Base-by-base conservation (phyloP, 1,140 invertebrate species). In the Drosophila orena region DNA sequence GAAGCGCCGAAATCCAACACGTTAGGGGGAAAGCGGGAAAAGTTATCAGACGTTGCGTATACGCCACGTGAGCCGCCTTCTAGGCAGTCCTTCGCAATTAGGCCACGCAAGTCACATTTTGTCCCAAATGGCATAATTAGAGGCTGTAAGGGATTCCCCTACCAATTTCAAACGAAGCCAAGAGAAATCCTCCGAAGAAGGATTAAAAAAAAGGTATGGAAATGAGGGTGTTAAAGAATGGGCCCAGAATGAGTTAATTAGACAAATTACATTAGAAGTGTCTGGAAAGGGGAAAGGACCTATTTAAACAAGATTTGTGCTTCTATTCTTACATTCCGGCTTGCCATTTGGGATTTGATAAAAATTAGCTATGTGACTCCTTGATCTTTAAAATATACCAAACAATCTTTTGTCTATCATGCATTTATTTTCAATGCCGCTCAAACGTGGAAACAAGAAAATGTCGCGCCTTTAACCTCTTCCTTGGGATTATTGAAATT, bases 191-290 rank as follows among this genome's bases (percentile, higher is more conserved):
- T 22, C 7, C 8, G 8, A 14, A 49, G 40, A 30, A 14, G 17
- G 11, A 24, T 14, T 2, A 56, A 5, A 11, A 10, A 35, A 56
- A n/a, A 0, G 17, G 7, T 27, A 58, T 6, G 14, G 22, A 22
- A 34, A 14, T 12, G 34, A 17, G 27, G 14, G 11, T 43, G 20
- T 22, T 12, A 12, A 35, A 11, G 27, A n/a, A 35, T 53, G n/a
- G 52, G 37, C 53, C 38, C 38, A 20, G 34, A 66, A 58, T 53
- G 47, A 65, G 52, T 75, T 75, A 75, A 75, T 75, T 65, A 75
- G 60, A 52, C 40, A 64, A 65, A 74, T 74, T 75, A 37, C 24
- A 46, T 53, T 37, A 22, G 15, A 4, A 24, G 27, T 10, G 34
- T 17, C 10, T 30, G 0, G 10, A n/a, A 35, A 10, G 15, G 2